Evolutionary conservation across 2,888 invertebrate genomes (phyloP).

Genomic region (Cryptocephalus moraei): DNA sequence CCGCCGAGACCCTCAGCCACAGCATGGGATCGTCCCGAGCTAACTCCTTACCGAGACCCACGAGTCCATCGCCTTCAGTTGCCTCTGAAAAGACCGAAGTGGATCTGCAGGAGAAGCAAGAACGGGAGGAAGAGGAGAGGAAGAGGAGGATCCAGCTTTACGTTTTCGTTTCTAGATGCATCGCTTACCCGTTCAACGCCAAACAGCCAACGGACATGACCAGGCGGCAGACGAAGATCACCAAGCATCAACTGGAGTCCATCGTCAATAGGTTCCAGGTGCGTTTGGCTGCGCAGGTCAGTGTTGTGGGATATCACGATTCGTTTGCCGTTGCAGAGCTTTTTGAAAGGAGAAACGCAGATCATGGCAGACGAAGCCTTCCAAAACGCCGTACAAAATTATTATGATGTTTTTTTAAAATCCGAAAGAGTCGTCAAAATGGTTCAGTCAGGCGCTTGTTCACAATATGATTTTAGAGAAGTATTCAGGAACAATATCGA

Average conservation of each 20-base stretch:
- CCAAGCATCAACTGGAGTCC: conserved; percentile 89
- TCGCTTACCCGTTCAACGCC: conserved; percentile 98
- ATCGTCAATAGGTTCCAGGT: conserved; percentile 93
- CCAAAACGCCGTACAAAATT: conserved; percentile 95
- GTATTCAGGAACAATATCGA: conserved; percentile 97
- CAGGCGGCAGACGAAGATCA: conserved; percentile 88
- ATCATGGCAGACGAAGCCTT: conserved; percentile 97
- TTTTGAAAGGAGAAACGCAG: conserved; percentile 96
- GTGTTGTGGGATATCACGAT: neutral
- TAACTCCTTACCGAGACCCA: conserved; percentile 63
- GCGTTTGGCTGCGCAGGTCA: conserved; percentile 10
- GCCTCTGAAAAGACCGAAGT: conserved; percentile 81
- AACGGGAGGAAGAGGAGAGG: conserved; percentile 92
- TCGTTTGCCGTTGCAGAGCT: conserved; percentile 53
- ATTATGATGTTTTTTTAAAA: conserved; percentile 91
- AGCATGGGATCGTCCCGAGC: conserved; percentile 50
- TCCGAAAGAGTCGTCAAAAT: conserved; percentile 93
- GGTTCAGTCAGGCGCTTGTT: conserved; percentile 96
- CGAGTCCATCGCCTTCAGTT: conserved; percentile 86
- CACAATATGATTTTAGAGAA: conserved; percentile 97
- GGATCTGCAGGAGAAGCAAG: conserved; percentile 84
- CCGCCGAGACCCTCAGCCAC: conserved; percentile 50
- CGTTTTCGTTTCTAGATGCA: conserved; percentile 95
- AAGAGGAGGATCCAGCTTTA: conserved; percentile 92
- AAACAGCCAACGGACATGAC: conserved; percentile 99